Evolutionary conservation across 2,888 invertebrate species (phyloP).

Genomic region (Saturnia japonica): DNA sequence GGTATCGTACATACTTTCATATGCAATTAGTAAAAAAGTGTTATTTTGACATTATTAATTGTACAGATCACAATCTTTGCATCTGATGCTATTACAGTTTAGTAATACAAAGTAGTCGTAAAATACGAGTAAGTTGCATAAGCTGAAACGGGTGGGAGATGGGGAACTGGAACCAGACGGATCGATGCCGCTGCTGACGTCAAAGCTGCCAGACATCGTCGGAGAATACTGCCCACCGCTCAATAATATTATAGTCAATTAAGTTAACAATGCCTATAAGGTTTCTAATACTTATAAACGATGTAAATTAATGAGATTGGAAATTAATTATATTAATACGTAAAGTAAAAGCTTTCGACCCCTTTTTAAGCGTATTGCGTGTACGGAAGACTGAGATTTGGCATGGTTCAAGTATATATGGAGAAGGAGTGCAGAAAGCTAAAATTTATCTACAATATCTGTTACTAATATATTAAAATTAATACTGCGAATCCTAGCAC

Average conservation of each 20-base stretch:
- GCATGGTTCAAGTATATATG: no score
- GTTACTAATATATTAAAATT: no score
- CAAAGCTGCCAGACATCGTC: constrained; percentile 48
- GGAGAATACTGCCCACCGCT: constrained; percentile 23
- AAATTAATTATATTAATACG: background rate
- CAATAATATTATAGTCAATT: background rate
- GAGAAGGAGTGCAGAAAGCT: no score
- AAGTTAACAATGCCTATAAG: background rate
- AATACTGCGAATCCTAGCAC: no score
- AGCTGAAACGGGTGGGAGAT: constrained; percentile 48
- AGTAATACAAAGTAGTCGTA: background rate
- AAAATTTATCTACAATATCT: no score
- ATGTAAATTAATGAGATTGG: background rate
- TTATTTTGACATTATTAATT: no score
- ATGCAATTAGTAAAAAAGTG: no score
- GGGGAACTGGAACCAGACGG: constrained; percentile 59
- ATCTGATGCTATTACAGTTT: background rate
- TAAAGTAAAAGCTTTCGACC: no score
- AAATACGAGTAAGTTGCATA: constrained; percentile 58
- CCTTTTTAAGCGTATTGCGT: no score
- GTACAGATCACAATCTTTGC: background rate
- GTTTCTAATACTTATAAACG: background rate
- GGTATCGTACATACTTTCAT: no score
- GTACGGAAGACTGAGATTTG: no score
- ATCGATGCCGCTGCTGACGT: constrained; percentile 72